phyloP scores from a whole-genome alignment of 2,797 vertebrate genomes.

The Podargus strigoides region DNA sequence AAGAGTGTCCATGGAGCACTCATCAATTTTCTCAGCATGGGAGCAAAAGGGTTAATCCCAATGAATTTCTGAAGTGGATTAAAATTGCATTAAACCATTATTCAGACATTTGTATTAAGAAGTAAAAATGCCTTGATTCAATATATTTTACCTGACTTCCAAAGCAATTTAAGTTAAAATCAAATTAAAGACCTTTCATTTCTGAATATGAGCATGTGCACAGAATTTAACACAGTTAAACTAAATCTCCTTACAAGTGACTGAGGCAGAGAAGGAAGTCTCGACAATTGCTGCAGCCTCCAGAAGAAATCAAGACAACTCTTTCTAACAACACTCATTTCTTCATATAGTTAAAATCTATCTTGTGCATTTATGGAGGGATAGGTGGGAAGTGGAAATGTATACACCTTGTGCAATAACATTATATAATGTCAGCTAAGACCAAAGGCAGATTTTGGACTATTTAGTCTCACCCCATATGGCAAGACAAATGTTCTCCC shows the following conservation, averaged over 20 bases:
- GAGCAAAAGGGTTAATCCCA: not conserved
- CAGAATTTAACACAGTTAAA: not conserved
- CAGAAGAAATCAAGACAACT: not conserved
- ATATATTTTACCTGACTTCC: not conserved
- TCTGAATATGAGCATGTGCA: not conserved
- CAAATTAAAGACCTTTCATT: not conserved
- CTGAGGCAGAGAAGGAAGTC: not conserved
- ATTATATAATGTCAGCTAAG: not conserved
- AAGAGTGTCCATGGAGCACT: not conserved
- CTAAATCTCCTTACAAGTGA: not conserved
- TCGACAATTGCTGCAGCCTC: not conserved
- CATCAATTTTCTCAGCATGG: not conserved
- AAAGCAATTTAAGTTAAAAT: slow-evolving; percentile 4
- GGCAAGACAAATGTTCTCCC: slow-evolving; percentile 47
- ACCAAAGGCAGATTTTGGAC: not conserved
- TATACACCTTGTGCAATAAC: not conserved
- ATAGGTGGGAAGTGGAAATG: not conserved
- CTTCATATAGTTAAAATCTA: not conserved
- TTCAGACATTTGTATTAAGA: not conserved
- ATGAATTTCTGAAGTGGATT: not conserved
- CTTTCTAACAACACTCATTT: not conserved
- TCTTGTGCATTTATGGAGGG: not conserved
- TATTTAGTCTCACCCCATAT: slow-evolving; percentile 28
- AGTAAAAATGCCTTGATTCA: slow-evolving; percentile 3
- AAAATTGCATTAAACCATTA: not conserved